These are phyloP conservation scores for Halcyon senegalensis DNA, from an alignment of 2,113 vertebrate species.

Conservation along the genomic window DNA sequence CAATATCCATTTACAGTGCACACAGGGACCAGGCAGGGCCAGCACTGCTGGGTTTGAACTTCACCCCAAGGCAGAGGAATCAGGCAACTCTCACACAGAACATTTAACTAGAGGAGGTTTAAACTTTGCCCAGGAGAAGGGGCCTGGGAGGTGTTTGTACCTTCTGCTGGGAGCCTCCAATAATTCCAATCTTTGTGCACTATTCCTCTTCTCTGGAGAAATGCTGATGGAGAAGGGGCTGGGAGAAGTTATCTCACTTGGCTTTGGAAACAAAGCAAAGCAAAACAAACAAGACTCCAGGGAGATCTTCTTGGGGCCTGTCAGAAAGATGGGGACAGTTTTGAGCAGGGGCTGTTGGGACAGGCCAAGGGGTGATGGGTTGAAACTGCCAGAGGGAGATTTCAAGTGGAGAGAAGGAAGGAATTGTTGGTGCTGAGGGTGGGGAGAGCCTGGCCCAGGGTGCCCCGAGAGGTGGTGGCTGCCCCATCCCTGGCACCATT, in stretches of 20 bases:
- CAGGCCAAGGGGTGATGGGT: neutral
- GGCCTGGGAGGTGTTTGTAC: neutral
- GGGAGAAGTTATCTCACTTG: neutral
- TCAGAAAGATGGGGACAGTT: neutral
- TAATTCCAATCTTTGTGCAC: neutral
- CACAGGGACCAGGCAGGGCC: neutral
- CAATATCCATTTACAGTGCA: neutral
- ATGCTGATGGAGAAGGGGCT: too few relatives aligned
- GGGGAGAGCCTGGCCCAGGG: too few relatives aligned
- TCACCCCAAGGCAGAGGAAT: neutral
- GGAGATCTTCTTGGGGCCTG: neutral
- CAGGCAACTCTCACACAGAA: neutral
- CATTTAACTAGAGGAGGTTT: neutral
- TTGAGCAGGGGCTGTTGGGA: neutral
- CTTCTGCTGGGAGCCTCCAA: neutral
- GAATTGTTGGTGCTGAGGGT: too few relatives aligned
- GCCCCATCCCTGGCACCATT: too few relatives aligned
- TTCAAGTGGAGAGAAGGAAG: too few relatives aligned
- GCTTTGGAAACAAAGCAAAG: neutral
- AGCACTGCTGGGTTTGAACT: neutral
- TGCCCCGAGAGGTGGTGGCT: too few relatives aligned
- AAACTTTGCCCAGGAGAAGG: conserved; percentile 7
- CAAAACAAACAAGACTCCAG: neutral
- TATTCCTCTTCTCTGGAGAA: too few relatives aligned
- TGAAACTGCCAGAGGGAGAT: too few relatives aligned